phyloP scores from a whole-genome alignment of 2,113 vertebrate genomes.

The Scopus umbretta region DNA sequence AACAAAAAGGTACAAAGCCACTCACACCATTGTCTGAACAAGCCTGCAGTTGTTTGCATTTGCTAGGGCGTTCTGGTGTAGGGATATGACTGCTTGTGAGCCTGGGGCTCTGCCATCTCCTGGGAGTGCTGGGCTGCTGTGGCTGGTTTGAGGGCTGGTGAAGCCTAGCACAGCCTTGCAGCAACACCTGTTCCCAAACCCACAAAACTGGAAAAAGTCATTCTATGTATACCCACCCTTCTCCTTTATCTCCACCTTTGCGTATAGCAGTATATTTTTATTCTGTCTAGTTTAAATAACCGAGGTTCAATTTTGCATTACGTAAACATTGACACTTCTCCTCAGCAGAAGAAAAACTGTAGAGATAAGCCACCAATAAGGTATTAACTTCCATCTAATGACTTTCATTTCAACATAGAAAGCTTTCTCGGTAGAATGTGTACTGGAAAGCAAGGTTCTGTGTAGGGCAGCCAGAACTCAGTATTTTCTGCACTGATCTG shows the following conservation, averaged over 20 bases:
- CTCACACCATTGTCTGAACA: accelerated
- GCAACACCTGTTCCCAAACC: neutral
- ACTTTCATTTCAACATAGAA: neutral
- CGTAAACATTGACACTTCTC: neutral
- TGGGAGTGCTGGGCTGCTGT: no score
- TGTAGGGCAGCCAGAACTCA: neutral
- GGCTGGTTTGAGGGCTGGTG: neutral
- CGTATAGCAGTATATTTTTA: neutral
- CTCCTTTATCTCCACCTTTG: neutral
- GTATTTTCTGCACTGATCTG: neutral
- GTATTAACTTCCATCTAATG: neutral
- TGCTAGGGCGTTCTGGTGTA: neutral
- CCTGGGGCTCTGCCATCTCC: neutral
- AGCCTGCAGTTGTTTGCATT: neutral
- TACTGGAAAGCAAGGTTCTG: neutral
- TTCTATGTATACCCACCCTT: neutral
- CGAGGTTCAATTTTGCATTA: neutral
- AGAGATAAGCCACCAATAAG: neutral
- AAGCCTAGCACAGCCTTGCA: neutral
- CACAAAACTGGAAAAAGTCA: neutral
- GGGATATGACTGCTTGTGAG: neutral
- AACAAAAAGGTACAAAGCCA: neutral
- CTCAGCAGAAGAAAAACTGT: neutral
- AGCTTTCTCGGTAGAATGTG: neutral
- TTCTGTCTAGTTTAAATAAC: neutral